phyloP scores from a whole-genome alignment of 2,113 vertebrate species.

The Serranochromis macrocephalus region DNA sequence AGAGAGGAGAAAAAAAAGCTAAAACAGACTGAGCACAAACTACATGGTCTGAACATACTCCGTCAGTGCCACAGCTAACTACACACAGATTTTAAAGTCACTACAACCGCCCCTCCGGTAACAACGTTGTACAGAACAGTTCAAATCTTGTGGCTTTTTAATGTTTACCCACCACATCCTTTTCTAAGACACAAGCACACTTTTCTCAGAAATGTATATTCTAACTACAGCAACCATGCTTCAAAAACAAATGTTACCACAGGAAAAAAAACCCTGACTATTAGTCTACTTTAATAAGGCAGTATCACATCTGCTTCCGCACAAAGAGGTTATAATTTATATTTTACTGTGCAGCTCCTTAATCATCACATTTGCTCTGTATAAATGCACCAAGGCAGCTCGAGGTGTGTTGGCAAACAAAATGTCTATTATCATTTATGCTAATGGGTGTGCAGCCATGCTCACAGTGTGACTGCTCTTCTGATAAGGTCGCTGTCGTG shows the following conservation, averaged over 20 bases:
- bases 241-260: neutral
- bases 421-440: neutral
- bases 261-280: neutral
- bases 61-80: slow-evolving; percentile 18
- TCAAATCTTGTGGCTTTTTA: neutral
- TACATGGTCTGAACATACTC: neutral
- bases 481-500: slow-evolving; percentile 4
- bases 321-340: neutral
- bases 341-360: slow-evolving; percentile 1
- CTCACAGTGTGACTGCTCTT: neutral
- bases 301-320: neutral
- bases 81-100: neutral
- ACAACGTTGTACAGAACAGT: neutral
- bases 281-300: slow-evolving; percentile 41
- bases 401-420: slow-evolving; percentile 23
- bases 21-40: neutral
- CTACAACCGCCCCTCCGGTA: neutral
- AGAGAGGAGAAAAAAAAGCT: neutral
- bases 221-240: neutral
- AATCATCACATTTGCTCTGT: slow-evolving; percentile 13
- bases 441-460: neutral
- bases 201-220: neutral
- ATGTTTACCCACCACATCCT: slow-evolving; percentile 37
- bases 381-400: slow-evolving; percentile 44
- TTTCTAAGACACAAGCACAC: neutral